A percentile compares a stretch with the other conserved stretches of the same genome.
phyloP scores from a whole-genome alignment of 2,888 invertebrate species.

The Blera fallax region DNA sequence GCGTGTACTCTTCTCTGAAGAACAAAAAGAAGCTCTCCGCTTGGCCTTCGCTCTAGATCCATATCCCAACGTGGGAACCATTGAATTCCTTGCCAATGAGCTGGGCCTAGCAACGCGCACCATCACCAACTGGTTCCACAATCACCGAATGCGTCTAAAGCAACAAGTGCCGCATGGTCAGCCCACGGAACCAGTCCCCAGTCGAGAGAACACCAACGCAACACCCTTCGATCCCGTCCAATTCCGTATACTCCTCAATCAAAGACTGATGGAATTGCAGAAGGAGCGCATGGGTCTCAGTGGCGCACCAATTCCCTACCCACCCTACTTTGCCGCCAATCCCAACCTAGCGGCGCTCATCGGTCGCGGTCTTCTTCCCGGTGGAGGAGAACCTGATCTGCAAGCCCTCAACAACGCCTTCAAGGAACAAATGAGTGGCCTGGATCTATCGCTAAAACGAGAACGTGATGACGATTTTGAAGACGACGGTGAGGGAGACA shows the following conservation, averaged over 20 bases:
- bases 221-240: slow-evolving; percentile 95
- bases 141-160: slow-evolving; percentile 98
- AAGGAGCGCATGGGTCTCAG: slow-evolving; percentile 91
- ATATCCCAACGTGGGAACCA: slow-evolving; percentile 97
- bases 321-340: slow-evolving; percentile 90
- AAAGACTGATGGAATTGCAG: slow-evolving; percentile 92
- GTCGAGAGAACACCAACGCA: slow-evolving; percentile 86
- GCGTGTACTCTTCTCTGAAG: slow-evolving; percentile 97
- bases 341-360: slow-evolving; percentile 90
- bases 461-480: slow-evolving; percentile 83
- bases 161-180: slow-evolving; percentile 92
- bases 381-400: slow-evolving; percentile 83
- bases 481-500: slow-evolving; percentile 87
- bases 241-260: slow-evolving; percentile 93
- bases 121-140: slow-evolving; percentile 99
- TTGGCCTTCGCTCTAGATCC: slow-evolving; percentile 97
- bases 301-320: slow-evolving; percentile 89
- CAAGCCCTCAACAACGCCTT: slow-evolving; percentile 84
- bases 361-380: slow-evolving; percentile 85
- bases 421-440: slow-evolving; percentile 91
- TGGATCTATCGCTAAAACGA: slow-evolving; percentile 93
- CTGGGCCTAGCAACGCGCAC: slow-evolving; percentile 95
- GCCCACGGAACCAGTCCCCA: slow-evolving; percentile 88
- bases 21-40: slow-evolving; percentile 97
- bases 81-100: slow-evolving; percentile 96